Evolutionary conservation across 2,888 invertebrate species (phyloP).

Genomic region (Syritta pipiens): DNA sequence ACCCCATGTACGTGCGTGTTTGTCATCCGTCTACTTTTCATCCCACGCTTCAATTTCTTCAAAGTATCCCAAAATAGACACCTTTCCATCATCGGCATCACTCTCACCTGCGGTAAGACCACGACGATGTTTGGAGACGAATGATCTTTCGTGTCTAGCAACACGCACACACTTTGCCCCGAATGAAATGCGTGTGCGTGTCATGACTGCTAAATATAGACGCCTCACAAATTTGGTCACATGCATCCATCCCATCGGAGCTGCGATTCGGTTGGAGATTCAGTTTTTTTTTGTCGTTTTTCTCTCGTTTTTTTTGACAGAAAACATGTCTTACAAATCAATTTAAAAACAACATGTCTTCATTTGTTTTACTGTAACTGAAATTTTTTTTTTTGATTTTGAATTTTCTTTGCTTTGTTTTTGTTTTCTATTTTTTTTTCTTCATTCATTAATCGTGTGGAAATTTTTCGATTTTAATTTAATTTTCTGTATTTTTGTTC

Average conservation of each 20-base stretch:
- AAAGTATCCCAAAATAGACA: no score
- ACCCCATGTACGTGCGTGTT: no score
- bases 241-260: constrained; percentile 10
- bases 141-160: no score
- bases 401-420: constrained; percentile 21
- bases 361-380: constrained; percentile 47
- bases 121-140: no score
- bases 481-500: no score
- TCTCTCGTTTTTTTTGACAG: constrained; percentile 8
- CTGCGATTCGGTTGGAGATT: no score
- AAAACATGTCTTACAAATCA: constrained; percentile 45
- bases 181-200: constrained; percentile 63
- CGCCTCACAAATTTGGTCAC: background rate
- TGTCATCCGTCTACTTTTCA: no score
- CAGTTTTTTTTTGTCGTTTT: background rate
- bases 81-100: no score
- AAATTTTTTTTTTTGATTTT: background rate
- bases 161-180: background rate
- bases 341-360: constrained; percentile 40
- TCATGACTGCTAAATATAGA: constrained; percentile 56
- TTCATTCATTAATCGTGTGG: no score
- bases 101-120: no score
- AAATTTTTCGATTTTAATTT: no score
- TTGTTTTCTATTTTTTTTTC: constrained; percentile 7
- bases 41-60: no score